Evolutionary conservation across 2,797 vertebrate species (phyloP), one percentile per base, ranked within the genome.

Genomic region (Pampus argenteus): DNA sequence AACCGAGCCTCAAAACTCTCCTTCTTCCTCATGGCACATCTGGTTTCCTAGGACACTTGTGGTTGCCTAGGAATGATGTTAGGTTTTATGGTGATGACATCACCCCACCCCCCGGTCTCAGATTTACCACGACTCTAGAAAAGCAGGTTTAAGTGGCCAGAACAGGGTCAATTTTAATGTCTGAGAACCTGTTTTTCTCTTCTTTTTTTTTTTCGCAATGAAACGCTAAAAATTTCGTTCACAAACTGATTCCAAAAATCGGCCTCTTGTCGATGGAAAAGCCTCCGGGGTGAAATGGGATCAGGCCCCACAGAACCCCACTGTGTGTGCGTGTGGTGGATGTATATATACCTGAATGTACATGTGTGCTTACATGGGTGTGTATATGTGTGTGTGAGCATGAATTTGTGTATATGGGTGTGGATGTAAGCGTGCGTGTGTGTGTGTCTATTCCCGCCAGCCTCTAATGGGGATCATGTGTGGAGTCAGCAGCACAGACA

Each of bases 401-500:
- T 71, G 29, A 47, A 58, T 29, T 54, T 61, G 78, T 22, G 31
- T 47, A n/a, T 14, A 40, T 25, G 36, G 54, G 77, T 22, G 31
- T 47, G 22, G 38, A 40, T 22, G 36, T 14, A 31, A 31, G 47
- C 50, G 54, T 59, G 50, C 59, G 54, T 71, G 68, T 80, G 78
- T 86, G 85, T 88, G 85, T 87, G 51, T 85, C 80, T 86, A 60
- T 82, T 91, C 90, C 90, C 76, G 82, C 86, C 87, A 91, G 91
- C 87, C 87, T 88, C 86, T 94, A 94, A 94, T 93, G 89, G 91
- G 89, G 91, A 94, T 94, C 94, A 94, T 93, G 92, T 94, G 94
- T 94, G 91, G 91, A 94, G 89, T 93, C 92, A 93, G 93, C 91
- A 89, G 86, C 85, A 28, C 72, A 87, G 89, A 92, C 90, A 92